These are phyloP conservation scores for Ispidina picta DNA, from an alignment of 2,797 vertebrate genomes.

Conservation along the genomic window DNA sequence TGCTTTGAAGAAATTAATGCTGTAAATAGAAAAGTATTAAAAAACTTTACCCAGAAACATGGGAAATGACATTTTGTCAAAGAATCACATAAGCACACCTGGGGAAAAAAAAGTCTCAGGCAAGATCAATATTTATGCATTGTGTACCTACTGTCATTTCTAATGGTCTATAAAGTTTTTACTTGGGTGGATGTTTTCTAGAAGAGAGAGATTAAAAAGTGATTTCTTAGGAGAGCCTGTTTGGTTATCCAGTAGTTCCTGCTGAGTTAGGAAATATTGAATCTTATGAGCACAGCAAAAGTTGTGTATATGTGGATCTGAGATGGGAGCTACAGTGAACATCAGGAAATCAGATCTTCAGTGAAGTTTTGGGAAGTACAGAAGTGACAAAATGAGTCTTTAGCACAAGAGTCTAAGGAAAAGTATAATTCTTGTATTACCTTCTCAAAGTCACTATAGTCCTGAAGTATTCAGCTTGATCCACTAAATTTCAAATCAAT, in stretches of 20 bases:
- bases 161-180: background rate
- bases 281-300: conserved; percentile 16
- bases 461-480: background rate
- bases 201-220: conserved; percentile 18
- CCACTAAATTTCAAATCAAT: background rate
- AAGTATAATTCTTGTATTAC: background rate
- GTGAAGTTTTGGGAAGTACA: background rate
- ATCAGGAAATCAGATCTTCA: background rate
- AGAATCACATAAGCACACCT: background rate
- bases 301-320: background rate
- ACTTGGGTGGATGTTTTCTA: background rate
- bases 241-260: conserved; percentile 12
- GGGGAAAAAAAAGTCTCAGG: background rate
- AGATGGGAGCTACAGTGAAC: conserved; percentile 15
- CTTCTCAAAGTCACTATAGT: background rate
- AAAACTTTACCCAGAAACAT: background rate
- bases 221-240: background rate
- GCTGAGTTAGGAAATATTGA: conserved; percentile 19
- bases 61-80: background rate
- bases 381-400: conserved; percentile 4
- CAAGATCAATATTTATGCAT: background rate
- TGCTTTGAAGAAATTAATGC: background rate
- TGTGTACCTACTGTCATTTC: background rate
- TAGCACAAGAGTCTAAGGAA: background rate
- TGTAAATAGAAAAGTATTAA: background rate